Evolutionary conservation across 2,113 vertebrate genomes (phyloP), one percentile per base, ranked within the genome.

Genomic region (Piprites chloris): DNA sequence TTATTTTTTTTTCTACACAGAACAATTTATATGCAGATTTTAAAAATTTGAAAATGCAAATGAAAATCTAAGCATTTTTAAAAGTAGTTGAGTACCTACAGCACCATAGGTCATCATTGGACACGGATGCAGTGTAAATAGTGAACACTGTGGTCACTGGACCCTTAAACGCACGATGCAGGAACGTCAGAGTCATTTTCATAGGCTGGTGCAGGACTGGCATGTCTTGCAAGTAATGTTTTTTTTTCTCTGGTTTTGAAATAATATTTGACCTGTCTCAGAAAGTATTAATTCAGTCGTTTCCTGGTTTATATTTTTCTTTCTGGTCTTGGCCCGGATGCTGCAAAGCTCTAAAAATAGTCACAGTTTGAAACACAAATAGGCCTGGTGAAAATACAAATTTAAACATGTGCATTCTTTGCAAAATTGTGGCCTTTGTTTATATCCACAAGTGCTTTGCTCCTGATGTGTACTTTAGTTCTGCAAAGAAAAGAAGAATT

Each of bases 81-180:
- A 22, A 27, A 32, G 9, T 22, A 32, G 4, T 20, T 41, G 19
- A 26, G 5, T 35, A 33, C n/a, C 30, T 68, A 0, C 32, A 1
- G 3, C 30, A 14, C 68, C 2, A 0, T 22, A 37, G 56, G 4
- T 35, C 59, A 23, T 30, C 39, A 53, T 28, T 52, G 49, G 49
- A 16, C 3, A 1, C 6, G 35, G 2, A 32, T 83, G 44, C 19
- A 12, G 0, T 32, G 3, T 49, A 19, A 72, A 8, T 4, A 56
- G 26, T 23, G 42, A 78, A 18, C 19, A 5, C 2, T 39, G 9
- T 22, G n/a, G 19, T 47, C 28, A 3, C 5, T 14, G 35, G 14
- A 41, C 20, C 19, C 19, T 76, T 72, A n/a, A 75, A 28, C 66
- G 12, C 46, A 33, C 46, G 8, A 1, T 27, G 22, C 3, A 1